Evolutionary conservation across 2,888 invertebrate genomes (phyloP).

Genomic region (Erannis defoliaria): DNA sequence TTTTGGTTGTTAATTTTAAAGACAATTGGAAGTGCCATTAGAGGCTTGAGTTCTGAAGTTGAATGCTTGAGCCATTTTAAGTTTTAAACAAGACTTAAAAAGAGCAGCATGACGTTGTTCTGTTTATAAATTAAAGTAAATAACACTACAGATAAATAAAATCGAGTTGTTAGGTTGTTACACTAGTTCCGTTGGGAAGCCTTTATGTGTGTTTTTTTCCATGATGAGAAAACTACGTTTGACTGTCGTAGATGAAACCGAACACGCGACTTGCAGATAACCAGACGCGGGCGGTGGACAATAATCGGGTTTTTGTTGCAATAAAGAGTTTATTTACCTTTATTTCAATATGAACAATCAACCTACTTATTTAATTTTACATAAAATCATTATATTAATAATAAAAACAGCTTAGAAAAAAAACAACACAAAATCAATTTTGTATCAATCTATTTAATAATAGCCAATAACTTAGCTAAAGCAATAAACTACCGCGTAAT

Average conservation of each 20-base stretch:
- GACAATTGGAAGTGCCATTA: constrained; percentile 27
- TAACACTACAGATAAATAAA: too few species aligned
- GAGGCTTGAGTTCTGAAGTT: not conserved
- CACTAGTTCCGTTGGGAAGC: too few species aligned
- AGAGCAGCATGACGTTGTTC: not conserved
- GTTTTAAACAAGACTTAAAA: not conserved
- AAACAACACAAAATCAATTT: constrained; percentile 17
- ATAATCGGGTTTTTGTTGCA: too few species aligned
- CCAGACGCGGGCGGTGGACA: too few species aligned
- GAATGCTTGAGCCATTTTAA: constrained; percentile 5
- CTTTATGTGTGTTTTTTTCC: too few species aligned
- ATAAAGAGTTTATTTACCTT: too few species aligned
- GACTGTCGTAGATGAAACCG: too few species aligned
- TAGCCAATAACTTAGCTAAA: constrained; percentile 7
- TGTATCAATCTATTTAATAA: constrained; percentile 13
- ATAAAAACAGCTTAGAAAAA: not conserved
- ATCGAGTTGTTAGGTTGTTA: too few species aligned
- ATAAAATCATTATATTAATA: not conserved
- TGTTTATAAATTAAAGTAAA: not conserved
- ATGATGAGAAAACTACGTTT: too few species aligned
- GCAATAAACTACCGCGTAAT: constrained; percentile 11
- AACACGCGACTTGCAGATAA: too few species aligned
- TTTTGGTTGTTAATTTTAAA: constrained; percentile 32
- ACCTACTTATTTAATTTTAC: too few species aligned
- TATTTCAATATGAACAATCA: too few species aligned